Evolutionary conservation across 2,888 invertebrate species (phyloP).

Genomic region (Amblyjoppa fuscipennis): DNA sequence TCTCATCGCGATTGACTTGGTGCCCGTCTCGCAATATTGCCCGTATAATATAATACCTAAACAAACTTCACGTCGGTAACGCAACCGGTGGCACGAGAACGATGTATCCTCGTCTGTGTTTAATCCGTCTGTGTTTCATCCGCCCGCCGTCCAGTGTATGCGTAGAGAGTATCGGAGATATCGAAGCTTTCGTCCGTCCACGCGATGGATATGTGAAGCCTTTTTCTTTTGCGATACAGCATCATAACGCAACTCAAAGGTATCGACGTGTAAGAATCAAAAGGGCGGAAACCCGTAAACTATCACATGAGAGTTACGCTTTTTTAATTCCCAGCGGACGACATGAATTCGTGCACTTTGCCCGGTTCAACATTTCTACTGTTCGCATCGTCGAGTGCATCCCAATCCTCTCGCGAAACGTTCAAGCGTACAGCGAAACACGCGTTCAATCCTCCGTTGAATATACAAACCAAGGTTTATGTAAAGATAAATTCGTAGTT

Average conservation of each 20-base stretch:
- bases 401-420: conserved; percentile 4
- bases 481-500: background rate
- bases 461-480: background rate
- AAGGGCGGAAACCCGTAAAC: background rate
- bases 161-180: conserved; percentile 12
- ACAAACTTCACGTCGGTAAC: background rate
- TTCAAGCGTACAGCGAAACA: background rate
- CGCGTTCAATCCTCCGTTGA: background rate
- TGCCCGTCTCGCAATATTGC: background rate
- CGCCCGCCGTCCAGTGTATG: background rate
- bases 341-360: background rate
- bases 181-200: background rate
- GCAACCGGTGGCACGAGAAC: background rate
- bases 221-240: background rate
- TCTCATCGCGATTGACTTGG: background rate
- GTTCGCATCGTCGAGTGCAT: conserved; percentile 1
- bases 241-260: background rate
- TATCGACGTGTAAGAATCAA: background rate
- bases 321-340: no score
- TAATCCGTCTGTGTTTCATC: background rate
- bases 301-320: background rate
- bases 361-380: conserved; percentile 2
- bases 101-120: background rate
- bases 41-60: background rate
- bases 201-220: conserved; percentile 12